A percentile compares a stretch with the other conserved stretches of the same genome.
phyloP scores from a whole-genome alignment of 2,888 invertebrate species.

The Pharmacophagus antenor region DNA sequence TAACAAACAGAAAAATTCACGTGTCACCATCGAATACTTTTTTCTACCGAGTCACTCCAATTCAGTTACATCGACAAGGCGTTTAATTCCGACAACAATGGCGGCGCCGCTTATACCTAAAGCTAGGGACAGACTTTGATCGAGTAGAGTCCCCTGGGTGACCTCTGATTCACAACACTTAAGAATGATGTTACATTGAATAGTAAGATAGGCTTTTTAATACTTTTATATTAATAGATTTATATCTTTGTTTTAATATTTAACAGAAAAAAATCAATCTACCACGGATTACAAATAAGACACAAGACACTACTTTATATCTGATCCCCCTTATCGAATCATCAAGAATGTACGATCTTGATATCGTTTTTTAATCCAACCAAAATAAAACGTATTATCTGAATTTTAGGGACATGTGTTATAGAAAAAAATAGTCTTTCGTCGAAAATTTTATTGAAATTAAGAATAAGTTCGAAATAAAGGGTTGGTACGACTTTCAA shows the following conservation, averaged over 20 bases:
- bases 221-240: neutral
- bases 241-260: neutral
- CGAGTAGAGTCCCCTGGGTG: constrained; percentile 55
- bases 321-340: too few relatives aligned
- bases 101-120: constrained; percentile 30
- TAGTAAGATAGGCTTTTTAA: constrained; percentile 1
- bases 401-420: too few relatives aligned
- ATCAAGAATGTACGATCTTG: too few relatives aligned
- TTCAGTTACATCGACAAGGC: constrained; percentile 52
- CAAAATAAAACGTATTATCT: too few relatives aligned
- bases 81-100: constrained; percentile 57
- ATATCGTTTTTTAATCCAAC: too few relatives aligned
- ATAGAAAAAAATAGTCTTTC: too few relatives aligned
- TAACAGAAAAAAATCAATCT: too few relatives aligned
- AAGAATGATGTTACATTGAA: constrained; percentile 35
- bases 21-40: constrained; percentile 21
- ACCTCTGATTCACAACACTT: constrained; percentile 34
- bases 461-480: too few relatives aligned
- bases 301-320: too few relatives aligned
- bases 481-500: too few relatives aligned
- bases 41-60: constrained; percentile 47
- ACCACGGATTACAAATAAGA: too few relatives aligned
- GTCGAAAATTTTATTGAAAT: too few relatives aligned
- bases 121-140: constrained; percentile 51
- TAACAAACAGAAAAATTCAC: constrained; percentile 11